Base-by-base conservation (phyloP, 2,797 vertebrate species). In the Megaceryle alcyon region DNA sequence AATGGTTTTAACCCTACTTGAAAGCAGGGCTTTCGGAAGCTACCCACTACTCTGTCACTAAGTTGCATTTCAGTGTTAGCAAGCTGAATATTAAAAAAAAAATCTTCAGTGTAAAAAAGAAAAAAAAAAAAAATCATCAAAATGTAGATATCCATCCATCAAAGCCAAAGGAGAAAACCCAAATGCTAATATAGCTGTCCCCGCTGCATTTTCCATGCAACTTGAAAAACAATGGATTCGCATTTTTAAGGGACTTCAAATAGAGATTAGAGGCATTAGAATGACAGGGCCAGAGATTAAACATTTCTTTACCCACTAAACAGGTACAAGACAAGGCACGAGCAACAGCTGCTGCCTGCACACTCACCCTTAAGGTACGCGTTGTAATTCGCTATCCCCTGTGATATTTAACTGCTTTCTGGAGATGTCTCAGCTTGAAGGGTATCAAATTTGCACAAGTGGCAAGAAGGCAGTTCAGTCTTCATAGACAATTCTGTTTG, bases 251-350 rank as follows among this genome's bases (percentile, higher is more conserved):
- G 75, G 78, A 25, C 78, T 66, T 96, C 71, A 91, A 76, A 16
- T 21, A 7, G 15, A 88, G 86, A 92, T 92, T 16, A 89, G 86
- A 95, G 71, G 73, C 57, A 31, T 35, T 26, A 5, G 73, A 56
- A 31, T 90, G 92, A 95, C 86, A 96, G 82, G 91, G 93, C 51
- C 82, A 73, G 82, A 92, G 90, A 95, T 90, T 86, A 96, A 96
- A 96, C 93, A 33, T 44, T 51, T 33, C 88, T 77, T 73, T 60
- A 86, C 48, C 85, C 82, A 46, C 64, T 23, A 49, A 90, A 82
- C 53, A 83, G 85, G 64, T 77, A 43, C 10, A 33, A 70, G 35
- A 66, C 57, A 61, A 72, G 51, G 81, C 49, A 85, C 17, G 53
- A 94, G 65, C 57, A 88, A 49, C 46, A 46, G 82, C 80, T 56